Percentiles rank a stretch among this genome's conserved stretches.
phyloP scores from a whole-genome alignment of 1,140 invertebrate species.

The Pemphigus obesinymphae region DNA sequence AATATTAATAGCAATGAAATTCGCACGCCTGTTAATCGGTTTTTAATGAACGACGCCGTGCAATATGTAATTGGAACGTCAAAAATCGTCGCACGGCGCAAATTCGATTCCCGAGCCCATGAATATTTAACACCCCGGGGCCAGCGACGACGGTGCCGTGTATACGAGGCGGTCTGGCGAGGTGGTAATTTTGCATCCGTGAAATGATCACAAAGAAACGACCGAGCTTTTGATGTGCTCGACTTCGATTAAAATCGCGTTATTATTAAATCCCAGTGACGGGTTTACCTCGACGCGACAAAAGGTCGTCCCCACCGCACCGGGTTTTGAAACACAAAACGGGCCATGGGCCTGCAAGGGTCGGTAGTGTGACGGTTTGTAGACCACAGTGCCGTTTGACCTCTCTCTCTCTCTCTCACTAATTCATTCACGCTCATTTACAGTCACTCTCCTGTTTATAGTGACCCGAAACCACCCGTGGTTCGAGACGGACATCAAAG shows the following conservation, averaged over 20 bases:
- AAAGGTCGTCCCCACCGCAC: neutral
- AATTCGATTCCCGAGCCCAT: conserved; percentile 25
- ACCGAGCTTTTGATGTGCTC: conserved; percentile 35
- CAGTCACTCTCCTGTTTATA: neutral
- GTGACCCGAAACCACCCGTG: neutral
- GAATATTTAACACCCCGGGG: conserved; percentile 29
- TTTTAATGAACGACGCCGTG: neutral
- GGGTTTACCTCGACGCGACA: neutral
- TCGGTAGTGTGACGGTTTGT: neutral
- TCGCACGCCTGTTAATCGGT: neutral
- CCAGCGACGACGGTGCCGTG: neutral
- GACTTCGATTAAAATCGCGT: conserved; percentile 38
- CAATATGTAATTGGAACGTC: conserved; percentile 13
- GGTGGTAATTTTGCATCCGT: conserved; percentile 24
- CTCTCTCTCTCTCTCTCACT: neutral
- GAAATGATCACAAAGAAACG: conserved; percentile 39
- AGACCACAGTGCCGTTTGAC: conserved; percentile 23
- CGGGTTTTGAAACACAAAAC: conserved; percentile 29
- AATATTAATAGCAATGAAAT: neutral
- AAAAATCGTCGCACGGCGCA: neutral
- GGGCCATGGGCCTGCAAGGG: neutral
- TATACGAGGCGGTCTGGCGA: neutral
- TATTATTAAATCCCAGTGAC: conserved; percentile 26
- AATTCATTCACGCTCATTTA: neutral
- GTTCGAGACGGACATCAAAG: conserved; percentile 4